Evolutionary conservation across 2,888 invertebrate species (phyloP), one percentile per base, ranked within the genome.

Genomic region (Zelleria hepariella): DNA sequence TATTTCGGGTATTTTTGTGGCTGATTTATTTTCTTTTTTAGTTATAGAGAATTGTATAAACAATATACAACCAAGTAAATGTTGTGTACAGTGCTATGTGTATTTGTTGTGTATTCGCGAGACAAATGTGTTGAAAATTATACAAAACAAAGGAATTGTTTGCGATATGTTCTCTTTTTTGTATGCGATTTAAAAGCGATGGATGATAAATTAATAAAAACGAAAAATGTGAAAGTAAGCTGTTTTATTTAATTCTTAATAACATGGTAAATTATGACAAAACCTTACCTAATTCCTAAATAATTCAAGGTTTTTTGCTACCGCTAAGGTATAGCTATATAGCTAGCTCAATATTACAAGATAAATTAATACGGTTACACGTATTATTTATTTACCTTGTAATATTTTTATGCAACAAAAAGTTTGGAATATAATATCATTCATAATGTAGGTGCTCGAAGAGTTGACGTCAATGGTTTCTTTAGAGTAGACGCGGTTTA

Each of bases 81-180:
- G 53, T 59, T 64, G 65, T 68, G 64, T 66, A 64, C 64, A 69
- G 60, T 71, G 65, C 32, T 42, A 59, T 61, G 61, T 63, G 32
- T 62, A 58, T 18, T 61, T 57, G 63, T 63, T 64, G 66, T 61
- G 53, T 66, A 64, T 64, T 58, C 61, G 64, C 47, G 63, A 64
- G 62, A 67, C 59, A 59, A 61, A 62, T 61, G 62, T 67, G 65
- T 64, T 68, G 63, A 64, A 65, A 66, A 63, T 20, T 20, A 20
- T 21, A 20, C 10, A 24, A 5, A 53, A 24, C 10, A 6, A 25
- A 32, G 66, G 67, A 67, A 68, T 74, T 72, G 63, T 74, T 73
- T 73, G 74, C 75, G 76, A 64, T 70, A 68, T 69, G 15, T 67
- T 66, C 69, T 72, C 65, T 69, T 64, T 76, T 78, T 76, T 78